Evolutionary conservation across 2,113 vertebrate genomes (phyloP).

Genomic region (Mormyrus iriodes): DNA sequence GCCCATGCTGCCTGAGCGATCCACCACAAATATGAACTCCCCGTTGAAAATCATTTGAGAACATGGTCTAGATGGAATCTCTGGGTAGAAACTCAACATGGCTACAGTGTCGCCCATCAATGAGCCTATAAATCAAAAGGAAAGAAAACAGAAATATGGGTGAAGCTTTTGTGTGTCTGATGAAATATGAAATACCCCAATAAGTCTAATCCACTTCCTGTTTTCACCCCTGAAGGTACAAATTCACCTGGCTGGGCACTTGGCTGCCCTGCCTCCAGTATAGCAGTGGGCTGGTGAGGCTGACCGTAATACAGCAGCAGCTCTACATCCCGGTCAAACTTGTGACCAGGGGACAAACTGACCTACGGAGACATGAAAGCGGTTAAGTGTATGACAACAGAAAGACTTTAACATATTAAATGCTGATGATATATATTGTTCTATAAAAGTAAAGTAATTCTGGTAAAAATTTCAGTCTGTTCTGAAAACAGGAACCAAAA

Average conservation of each 20-base stretch:
- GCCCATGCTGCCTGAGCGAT: conserved; percentile 71
- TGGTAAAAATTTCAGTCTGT: neutral
- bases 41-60: conserved; percentile 45
- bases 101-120: conserved; percentile 65
- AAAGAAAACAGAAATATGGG: neutral
- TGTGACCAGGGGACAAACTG: conserved; percentile 64
- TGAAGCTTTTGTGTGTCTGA: neutral
- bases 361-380: conserved; percentile 47
- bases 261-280: conserved; percentile 58
- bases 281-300: conserved; percentile 58
- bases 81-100: conserved; percentile 75
- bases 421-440: neutral
- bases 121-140: conserved; percentile 45
- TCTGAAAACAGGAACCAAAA: neutral
- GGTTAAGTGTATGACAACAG: neutral
- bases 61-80: conserved; percentile 53
- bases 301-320: conserved; percentile 68
- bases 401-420: neutral
- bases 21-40: conserved; percentile 76
- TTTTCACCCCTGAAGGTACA: neutral
- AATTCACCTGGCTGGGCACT: conserved; percentile 50
- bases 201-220: neutral
- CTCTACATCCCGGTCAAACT: conserved; percentile 68
- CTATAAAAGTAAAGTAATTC: neutral
- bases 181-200: neutral